Evolutionary conservation across 2,888 invertebrate species (phyloP).

Genomic region (Noctua janthe): DNA sequence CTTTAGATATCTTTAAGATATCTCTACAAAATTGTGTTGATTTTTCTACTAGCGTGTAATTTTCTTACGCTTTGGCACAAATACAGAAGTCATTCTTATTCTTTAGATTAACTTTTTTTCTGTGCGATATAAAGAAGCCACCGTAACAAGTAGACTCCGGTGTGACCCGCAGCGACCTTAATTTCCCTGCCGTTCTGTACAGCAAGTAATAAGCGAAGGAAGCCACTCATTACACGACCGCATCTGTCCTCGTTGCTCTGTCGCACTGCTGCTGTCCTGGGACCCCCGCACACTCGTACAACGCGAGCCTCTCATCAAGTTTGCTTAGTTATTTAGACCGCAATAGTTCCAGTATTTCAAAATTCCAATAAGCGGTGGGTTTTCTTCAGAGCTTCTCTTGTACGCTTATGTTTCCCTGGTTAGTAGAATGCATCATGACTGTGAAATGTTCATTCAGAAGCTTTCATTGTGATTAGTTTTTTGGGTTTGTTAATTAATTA

Average conservation of each 20-base stretch:
- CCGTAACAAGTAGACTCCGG: slow-evolving; percentile 22
- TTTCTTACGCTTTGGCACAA: background rate
- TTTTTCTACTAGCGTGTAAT: background rate
- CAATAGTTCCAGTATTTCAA: slow-evolving; percentile 32
- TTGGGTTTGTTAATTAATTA: slow-evolving; percentile 29
- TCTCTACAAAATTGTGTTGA: background rate
- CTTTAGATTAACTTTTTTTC: background rate
- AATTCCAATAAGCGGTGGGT: slow-evolving; percentile 18
- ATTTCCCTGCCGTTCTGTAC: slow-evolving; percentile 56
- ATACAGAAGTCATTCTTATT: background rate
- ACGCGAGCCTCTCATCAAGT: slow-evolving; percentile 50
- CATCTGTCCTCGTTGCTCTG: slow-evolving; percentile 58
- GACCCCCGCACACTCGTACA: slow-evolving; percentile 8
- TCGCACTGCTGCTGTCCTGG: slow-evolving; percentile 40
- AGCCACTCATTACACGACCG: slow-evolving; percentile 62
- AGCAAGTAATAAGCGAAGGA: slow-evolving; percentile 61
- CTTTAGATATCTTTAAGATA: too few species aligned
- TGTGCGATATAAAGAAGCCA: background rate
- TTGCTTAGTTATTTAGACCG: slow-evolving; percentile 41
- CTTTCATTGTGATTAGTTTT: slow-evolving; percentile 31
- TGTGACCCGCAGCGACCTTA: slow-evolving; percentile 49
- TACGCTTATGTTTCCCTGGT: slow-evolving; percentile 27
- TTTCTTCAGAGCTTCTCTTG: background rate
- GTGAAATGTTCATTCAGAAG: slow-evolving; percentile 7
- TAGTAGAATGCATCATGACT: background rate